Evolutionary conservation across 2,797 vertebrate species (phyloP).

Genomic region (Zenarchopterus dispar): DNA sequence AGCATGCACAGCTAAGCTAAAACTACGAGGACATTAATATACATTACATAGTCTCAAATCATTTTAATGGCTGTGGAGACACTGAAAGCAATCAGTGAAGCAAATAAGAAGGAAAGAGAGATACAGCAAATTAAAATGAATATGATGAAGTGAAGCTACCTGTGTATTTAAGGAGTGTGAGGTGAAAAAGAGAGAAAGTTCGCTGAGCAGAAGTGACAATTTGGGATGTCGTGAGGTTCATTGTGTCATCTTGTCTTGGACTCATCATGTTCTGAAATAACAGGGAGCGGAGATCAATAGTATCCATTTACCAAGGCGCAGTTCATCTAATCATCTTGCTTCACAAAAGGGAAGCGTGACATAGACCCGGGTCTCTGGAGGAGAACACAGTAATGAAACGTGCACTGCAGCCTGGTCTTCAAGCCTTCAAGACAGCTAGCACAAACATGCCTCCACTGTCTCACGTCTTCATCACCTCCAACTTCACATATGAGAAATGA

Average conservation of each 20-base stretch:
- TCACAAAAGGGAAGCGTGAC: slow-evolving; percentile 62
- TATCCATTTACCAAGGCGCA: slow-evolving; percentile 75
- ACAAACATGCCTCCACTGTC: slow-evolving; percentile 64
- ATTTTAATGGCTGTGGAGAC: slow-evolving; percentile 66
- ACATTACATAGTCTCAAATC: slow-evolving; percentile 67
- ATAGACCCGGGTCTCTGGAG: slow-evolving; percentile 68
- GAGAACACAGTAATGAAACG: slow-evolving; percentile 79
- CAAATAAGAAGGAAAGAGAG: slow-evolving; percentile 56
- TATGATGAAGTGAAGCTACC: slow-evolving; percentile 30
- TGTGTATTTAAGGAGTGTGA: slow-evolving; percentile 45
- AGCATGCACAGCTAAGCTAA: slow-evolving; percentile 44
- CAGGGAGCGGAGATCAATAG: slow-evolving; percentile 82
- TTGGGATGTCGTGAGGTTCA: slow-evolving; percentile 55
- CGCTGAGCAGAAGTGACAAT: slow-evolving; percentile 65
- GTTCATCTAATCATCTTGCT: slow-evolving; percentile 76
- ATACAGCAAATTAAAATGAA: slow-evolving; percentile 39
- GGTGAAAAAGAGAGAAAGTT: slow-evolving; percentile 54
- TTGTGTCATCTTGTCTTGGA: slow-evolving; percentile 60
- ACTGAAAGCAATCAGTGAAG: slow-evolving; percentile 61
- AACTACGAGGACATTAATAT: slow-evolving; percentile 70
- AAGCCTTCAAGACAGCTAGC: slow-evolving; percentile 60
- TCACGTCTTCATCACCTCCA: slow-evolving; percentile 44
- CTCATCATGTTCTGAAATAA: slow-evolving; percentile 70
- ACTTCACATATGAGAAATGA: slow-evolving; percentile 68
- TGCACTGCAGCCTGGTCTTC: slow-evolving; percentile 65